Percentiles rank a stretch among this genome's conserved stretches.
These are phyloP conservation scores for Taxidea taxus DNA, from an alignment of 2,113 vertebrate species.

Conservation along the genomic window DNA sequence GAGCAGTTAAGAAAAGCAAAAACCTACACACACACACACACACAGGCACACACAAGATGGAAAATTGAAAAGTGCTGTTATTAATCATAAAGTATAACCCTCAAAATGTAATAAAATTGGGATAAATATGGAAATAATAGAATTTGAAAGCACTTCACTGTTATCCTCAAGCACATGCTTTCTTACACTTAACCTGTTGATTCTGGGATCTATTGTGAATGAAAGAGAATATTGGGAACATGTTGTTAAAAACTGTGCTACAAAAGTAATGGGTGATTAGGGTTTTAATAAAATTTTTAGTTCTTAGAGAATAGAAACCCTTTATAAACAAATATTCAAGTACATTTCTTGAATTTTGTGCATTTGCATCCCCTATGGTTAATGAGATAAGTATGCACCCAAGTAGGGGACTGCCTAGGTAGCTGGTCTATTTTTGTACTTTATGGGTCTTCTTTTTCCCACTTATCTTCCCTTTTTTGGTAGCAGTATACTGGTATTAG, in stretches of 20 bases:
- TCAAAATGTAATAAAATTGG: constrained; percentile 12
- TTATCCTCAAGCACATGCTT: constrained; percentile 19
- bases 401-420: background rate
- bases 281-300: background rate
- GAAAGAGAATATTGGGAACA: constrained; percentile 29
- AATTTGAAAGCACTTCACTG: constrained; percentile 35
- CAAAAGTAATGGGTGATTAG: background rate
- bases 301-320: constrained; percentile 24
- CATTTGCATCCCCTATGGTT: background rate
- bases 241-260: constrained; percentile 18
- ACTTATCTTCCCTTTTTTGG: constrained; percentile 10
- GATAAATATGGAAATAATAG: constrained; percentile 49
- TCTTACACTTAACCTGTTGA: constrained; percentile 26
- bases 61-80: constrained; percentile 2
- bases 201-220: background rate
- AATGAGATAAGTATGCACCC: background rate
- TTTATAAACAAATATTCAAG: background rate
- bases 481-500: background rate
- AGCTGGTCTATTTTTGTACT: background rate
- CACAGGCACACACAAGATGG: background rate
- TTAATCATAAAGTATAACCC: background rate
- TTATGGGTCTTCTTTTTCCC: background rate
- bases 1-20: background rate
- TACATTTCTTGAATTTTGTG: background rate
- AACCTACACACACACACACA: background rate